These are phyloP conservation scores for Pimpla rufipes DNA, from an alignment of 2,888 invertebrate genomes.

Conservation along the genomic window DNA sequence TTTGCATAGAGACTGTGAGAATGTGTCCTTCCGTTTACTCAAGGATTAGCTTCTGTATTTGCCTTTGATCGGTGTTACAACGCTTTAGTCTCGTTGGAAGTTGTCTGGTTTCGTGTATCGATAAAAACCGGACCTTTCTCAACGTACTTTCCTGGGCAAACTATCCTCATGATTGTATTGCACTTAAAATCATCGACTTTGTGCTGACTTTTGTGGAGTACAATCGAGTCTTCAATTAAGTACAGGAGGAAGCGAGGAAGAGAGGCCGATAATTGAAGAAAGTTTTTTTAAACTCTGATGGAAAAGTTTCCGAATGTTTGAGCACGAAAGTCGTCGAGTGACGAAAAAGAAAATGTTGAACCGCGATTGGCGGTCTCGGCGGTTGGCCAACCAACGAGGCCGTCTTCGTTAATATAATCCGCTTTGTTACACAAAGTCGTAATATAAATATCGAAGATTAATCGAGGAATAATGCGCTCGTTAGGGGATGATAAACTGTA, in stretches of 20 bases:
- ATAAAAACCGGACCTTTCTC: background rate
- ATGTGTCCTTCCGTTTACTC: background rate
- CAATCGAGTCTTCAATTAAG: constrained; percentile 37
- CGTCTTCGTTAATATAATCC: constrained; percentile 51
- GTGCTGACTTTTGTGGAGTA: background rate
- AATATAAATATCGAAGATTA: constrained; percentile 85
- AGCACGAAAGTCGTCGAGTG: constrained; percentile 14
- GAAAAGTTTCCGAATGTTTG: constrained; percentile 66
- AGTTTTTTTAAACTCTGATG: constrained; percentile 58
- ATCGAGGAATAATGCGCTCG: constrained; percentile 83
- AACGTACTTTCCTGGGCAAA: constrained; percentile 6
- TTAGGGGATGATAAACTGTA: constrained; percentile 82
- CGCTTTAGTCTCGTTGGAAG: background rate
- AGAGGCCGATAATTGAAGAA: constrained; percentile 18
- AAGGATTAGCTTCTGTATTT: constrained; percentile 8
- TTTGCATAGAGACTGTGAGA: constrained; percentile 81
- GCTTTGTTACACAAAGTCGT: constrained; percentile 76
- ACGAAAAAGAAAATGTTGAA: constrained; percentile 6
- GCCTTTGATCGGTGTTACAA: background rate
- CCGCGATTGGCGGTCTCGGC: constrained; percentile 22
- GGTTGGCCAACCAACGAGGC: constrained; percentile 43
- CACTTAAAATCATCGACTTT: background rate
- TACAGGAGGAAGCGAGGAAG: background rate
- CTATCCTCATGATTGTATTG: background rate
- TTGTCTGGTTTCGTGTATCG: background rate